These are phyloP conservation scores for Drosophila pseudotakahashii DNA, from an alignment of 2,888 invertebrate species.

Conservation along the genomic window DNA sequence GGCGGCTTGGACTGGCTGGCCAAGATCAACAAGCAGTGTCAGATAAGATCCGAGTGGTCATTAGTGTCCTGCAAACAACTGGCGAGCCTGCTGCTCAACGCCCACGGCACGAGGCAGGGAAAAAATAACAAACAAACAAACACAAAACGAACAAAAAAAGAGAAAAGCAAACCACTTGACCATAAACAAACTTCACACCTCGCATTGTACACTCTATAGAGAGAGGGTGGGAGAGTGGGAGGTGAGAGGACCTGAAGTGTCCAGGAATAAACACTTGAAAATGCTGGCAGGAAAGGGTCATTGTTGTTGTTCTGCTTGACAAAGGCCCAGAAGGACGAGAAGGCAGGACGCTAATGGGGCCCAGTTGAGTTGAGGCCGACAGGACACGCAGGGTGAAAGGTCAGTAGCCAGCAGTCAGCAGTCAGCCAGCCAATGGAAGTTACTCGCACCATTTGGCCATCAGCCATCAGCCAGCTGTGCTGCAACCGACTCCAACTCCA, in stretches of 20 bases:
- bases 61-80: constrained; percentile 76
- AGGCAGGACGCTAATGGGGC: constrained; percentile 54
- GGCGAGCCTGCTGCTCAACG: constrained; percentile 45
- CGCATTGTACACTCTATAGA: constrained; percentile 54
- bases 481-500: constrained; percentile 10
- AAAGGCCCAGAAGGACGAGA: constrained; percentile 28
- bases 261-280: constrained; percentile 76
- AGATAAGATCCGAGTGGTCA: constrained; percentile 79
- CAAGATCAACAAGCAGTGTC: constrained; percentile 50
- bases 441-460: constrained; percentile 24
- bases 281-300: constrained; percentile 46
- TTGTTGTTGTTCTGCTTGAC: constrained; percentile 46
- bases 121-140: constrained; percentile 27
- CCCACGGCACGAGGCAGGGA: constrained; percentile 1
- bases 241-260: constrained; percentile 63
- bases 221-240: constrained; percentile 39
- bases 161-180: constrained; percentile 66
- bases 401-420: constrained; percentile 32
- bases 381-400: constrained; percentile 37
- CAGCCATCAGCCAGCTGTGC: constrained; percentile 46
- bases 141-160: background rate
- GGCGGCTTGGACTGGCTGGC: background rate
- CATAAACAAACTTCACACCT: constrained; percentile 81
- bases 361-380: background rate
- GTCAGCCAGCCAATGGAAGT: constrained; percentile 26